phyloP scores from a whole-genome alignment of 2,888 invertebrate genomes.

The Heterodera filipjevi region DNA sequence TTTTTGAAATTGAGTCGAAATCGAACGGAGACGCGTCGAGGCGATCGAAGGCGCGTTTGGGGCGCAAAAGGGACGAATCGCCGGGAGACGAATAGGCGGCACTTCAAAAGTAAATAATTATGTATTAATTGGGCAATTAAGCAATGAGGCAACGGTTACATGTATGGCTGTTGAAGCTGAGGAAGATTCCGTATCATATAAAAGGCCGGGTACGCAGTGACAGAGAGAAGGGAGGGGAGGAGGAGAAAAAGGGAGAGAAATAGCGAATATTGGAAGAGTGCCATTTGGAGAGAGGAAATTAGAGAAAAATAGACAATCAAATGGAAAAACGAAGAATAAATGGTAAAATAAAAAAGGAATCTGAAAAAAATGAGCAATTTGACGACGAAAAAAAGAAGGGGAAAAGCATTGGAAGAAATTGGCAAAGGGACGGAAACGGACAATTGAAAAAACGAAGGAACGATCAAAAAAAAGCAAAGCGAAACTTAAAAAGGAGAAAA shows the following conservation, averaged over 20 bases:
- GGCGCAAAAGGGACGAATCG: background rate
- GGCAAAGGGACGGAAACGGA: background rate
- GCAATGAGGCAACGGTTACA: background rate
- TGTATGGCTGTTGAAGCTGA: slow-evolving; percentile 3
- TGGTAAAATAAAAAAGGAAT: background rate
- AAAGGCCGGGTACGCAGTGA: slow-evolving; percentile 19
- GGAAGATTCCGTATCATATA: slow-evolving; percentile 11
- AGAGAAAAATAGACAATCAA: background rate
- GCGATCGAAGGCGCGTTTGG: slow-evolving; percentile 49
- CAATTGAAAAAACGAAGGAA: background rate
- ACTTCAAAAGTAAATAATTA: background rate
- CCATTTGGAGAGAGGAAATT: background rate
- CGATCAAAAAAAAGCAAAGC: background rate
- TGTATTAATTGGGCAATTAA: background rate
- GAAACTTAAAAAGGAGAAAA: background rate
- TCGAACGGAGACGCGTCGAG: slow-evolving; percentile 48
- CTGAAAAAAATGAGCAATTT: background rate
- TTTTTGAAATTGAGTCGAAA: slow-evolving; percentile 46
- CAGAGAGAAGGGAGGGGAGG: background rate
- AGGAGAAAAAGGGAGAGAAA: background rate
- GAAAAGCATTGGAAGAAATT: background rate
- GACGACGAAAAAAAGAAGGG: background rate
- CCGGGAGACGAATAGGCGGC: background rate
- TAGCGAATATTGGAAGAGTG: background rate
- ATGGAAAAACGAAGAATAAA: background rate